Evolutionary conservation across 2,888 invertebrate species (phyloP), one percentile per base, ranked within the genome.

Genomic region (Sympetrum striolatum): DNA sequence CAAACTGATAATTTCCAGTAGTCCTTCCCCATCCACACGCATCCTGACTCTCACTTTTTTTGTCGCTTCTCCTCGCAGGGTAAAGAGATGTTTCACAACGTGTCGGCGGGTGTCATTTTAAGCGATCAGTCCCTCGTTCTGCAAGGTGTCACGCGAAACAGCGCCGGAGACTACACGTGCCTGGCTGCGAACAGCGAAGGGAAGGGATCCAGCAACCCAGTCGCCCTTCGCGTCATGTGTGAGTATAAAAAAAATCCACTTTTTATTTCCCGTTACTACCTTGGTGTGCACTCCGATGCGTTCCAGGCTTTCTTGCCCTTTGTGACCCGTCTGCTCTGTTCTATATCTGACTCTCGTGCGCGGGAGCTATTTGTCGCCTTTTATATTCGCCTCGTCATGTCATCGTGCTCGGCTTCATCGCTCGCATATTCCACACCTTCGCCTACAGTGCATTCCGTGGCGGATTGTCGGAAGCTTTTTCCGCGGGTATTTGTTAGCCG

Each of bases 151-250:
- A 97, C 96, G 81, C 95, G 97, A 91, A 96, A 96, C 91, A 97
- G 97, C 53, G 97, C 97, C n/a, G 98, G 98, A 6, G 96, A 97
- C 94, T 98, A 98, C 94, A 97, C 97, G 91, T 98, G 98, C 93
- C 95, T 97, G 93, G 98, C 98, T 53, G 97, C 96, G 91, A 98
- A 98, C 94, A 96, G 96, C 91, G 98, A 98, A 93, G 98, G 98
- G 81, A 97, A 96, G 92, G 97, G 97, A 92, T 95, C 93, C 91
- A 95, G 95, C 92, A 94, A 95, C 91, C 93, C 94, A 91, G 95
- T 95, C 48, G 92, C 93, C 80, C 94, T 95, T 90, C 94, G 94
- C 92, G 94, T 95, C 92, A 95, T 95, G 94, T 95, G 95, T 95
- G 93, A 95, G 95, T 94, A 90, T n/a, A 14, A 15, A 53, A 15